Evolutionary conservation across 2,113 vertebrate species (phyloP).

Genomic region (Camelus dromedarius): DNA sequence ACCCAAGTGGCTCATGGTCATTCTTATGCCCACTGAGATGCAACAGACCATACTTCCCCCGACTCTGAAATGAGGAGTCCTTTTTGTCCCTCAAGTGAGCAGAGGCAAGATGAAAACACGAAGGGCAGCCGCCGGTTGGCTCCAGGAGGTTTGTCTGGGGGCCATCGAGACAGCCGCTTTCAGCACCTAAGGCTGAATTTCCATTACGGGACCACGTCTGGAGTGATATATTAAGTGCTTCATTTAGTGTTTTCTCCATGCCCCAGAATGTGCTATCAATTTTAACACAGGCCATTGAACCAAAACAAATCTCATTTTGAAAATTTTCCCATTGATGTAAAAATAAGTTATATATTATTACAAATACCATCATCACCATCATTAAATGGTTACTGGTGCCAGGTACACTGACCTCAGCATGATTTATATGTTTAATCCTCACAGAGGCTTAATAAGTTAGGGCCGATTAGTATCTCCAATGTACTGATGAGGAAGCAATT

Average conservation of each 20-base stretch:
- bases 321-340: background rate
- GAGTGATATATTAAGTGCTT: too few species aligned
- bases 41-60: background rate
- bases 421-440: background rate
- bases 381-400: background rate
- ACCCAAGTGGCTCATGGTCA: background rate
- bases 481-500: background rate
- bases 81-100: background rate
- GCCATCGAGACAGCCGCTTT: too few species aligned
- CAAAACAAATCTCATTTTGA: background rate
- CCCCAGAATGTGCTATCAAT: background rate
- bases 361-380: background rate
- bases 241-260: background rate
- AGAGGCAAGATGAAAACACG: background rate
- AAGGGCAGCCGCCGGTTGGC: rapidly evolving
- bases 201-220: rapidly evolving
- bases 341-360: background rate
- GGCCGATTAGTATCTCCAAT: background rate
- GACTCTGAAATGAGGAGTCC: rapidly evolving
- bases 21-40: background rate
- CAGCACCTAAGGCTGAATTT: background rate
- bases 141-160: background rate
- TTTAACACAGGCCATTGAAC: background rate
- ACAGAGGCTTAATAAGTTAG: background rate
- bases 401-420: background rate